Evolutionary conservation across 2,113 vertebrate genomes (phyloP).

Genomic region (human (Homo sapiens)): GRCh38 chr12:72658001-72658500

Average conservation of each 20-base stretch:
- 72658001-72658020: not conserved
- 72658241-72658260: constrained; percentile 23
- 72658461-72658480: not conserved
- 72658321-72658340: not conserved
- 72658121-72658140: constrained; percentile 33
- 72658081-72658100: constrained; percentile 30
- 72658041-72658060: not conserved
- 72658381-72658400: not conserved
- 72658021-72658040: not conserved
- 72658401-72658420: not conserved
- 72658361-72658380: not conserved
- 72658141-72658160: constrained; percentile 36
- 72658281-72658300: constrained; percentile 50
- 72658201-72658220: constrained; percentile 16
- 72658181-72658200: not conserved
- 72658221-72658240: not conserved
- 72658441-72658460: not conserved
- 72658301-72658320: constrained; percentile 27
- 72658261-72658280: constrained; percentile 39
- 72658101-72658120: constrained; percentile 41
- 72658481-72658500: rapidly evolving
- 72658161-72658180: constrained; percentile 6
- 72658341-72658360: not conserved
- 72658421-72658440: not conserved
- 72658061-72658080: not conserved